Evolutionary conservation across 2,113 vertebrate genomes (phyloP).

Genomic region (Parus major): DNA sequence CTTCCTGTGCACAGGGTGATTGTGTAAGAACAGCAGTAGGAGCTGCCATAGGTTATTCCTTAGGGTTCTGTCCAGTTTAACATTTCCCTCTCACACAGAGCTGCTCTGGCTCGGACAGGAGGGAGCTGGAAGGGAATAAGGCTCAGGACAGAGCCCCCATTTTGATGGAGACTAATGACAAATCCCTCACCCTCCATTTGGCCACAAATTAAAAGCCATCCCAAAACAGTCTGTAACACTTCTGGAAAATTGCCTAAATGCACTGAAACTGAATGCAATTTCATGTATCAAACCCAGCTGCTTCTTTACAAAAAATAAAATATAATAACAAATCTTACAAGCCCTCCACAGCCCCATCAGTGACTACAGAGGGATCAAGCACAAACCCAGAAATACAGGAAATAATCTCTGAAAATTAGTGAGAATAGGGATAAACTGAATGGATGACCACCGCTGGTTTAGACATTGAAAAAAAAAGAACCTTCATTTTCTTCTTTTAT

Average conservation of each 20-base stretch:
- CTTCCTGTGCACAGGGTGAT: not conserved
- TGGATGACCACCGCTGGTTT: accelerated
- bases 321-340: not conserved
- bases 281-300: not conserved
- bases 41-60: not conserved
- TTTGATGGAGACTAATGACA: not conserved
- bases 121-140: not conserved
- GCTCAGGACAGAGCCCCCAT: not conserved
- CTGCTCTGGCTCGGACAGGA: not conserved
- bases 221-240: not conserved
- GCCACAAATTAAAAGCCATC: not conserved
- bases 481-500: not conserved
- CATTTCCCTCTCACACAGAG: not conserved
- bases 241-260: not conserved
- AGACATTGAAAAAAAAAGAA: not conserved
- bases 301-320: not conserved
- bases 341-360: not conserved
- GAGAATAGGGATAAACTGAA: not conserved
- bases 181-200: not conserved
- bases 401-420: not conserved
- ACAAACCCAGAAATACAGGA: not conserved
- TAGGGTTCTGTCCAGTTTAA: not conserved
- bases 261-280: not conserved
- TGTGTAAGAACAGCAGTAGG: not conserved
- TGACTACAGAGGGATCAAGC: not conserved